These are phyloP conservation scores for Eurosta solidaginis DNA, from an alignment of 1,140 invertebrate genomes.

Conservation along the genomic window DNA sequence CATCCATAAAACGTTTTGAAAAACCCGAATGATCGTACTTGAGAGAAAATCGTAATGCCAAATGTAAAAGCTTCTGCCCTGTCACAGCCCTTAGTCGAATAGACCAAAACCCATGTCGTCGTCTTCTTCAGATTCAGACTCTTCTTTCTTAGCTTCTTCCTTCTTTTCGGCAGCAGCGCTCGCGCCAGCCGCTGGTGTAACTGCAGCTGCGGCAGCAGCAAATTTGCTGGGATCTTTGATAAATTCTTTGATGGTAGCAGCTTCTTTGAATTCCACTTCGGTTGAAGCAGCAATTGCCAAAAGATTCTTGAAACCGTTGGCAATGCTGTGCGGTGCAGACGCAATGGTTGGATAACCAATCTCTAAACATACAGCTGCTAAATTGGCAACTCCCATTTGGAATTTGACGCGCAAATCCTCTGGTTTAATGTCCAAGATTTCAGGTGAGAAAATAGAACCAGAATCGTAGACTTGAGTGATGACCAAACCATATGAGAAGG, in stretches of 20 bases:
- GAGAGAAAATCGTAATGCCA: slow-evolving; percentile 16
- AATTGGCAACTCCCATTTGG: slow-evolving; percentile 88
- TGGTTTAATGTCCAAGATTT: slow-evolving; percentile 96
- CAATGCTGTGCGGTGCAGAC: slow-evolving; percentile 95
- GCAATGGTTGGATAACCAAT: slow-evolving; percentile 96
- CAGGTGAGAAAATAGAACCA: slow-evolving; percentile 95
- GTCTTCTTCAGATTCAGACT: slow-evolving; percentile 83
- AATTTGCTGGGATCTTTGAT: slow-evolving; percentile 96
- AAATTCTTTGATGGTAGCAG: slow-evolving; percentile 88
- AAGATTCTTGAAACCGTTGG: slow-evolving; percentile 98
- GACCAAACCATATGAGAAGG: slow-evolving; percentile 97
- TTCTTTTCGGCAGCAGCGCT: slow-evolving; percentile 68
- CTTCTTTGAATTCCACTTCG: slow-evolving; percentile 94
- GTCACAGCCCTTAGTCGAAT: slow-evolving; percentile 77
- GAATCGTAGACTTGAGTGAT: slow-evolving; percentile 98
- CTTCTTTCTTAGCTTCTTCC: slow-evolving; percentile 79
- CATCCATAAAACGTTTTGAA: background rate
- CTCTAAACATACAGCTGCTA: slow-evolving; percentile 90
- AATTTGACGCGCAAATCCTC: slow-evolving; percentile 92
- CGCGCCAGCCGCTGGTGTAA: slow-evolving; percentile 66
- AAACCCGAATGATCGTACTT: slow-evolving; percentile 10
- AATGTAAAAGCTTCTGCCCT: slow-evolving; percentile 1
- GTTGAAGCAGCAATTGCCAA: slow-evolving; percentile 95
- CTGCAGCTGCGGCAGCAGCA: slow-evolving; percentile 70
- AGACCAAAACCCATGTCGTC: slow-evolving; percentile 98